phyloP scores from a whole-genome alignment of 2,888 invertebrate species.

The Microplitis deprimator region DNA sequence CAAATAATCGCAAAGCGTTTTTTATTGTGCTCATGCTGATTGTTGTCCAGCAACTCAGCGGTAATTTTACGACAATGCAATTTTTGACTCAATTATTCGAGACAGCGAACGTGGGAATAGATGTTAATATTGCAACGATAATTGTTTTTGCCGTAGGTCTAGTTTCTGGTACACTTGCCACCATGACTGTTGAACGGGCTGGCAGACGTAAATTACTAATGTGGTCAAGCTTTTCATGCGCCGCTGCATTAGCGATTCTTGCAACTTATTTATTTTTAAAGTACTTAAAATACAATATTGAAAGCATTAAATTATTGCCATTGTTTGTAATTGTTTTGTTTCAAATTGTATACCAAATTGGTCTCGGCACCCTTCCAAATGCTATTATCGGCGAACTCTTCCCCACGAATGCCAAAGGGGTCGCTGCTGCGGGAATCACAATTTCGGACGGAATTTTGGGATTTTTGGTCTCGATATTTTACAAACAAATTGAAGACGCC shows the following conservation, averaged over 20 bases:
- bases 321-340: slow-evolving; percentile 63
- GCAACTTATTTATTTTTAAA: slow-evolving; percentile 60
- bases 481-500: slow-evolving; percentile 59
- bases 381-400: slow-evolving; percentile 67
- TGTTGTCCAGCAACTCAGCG: slow-evolving; percentile 68
- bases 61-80: slow-evolving; percentile 67
- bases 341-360: slow-evolving; percentile 65
- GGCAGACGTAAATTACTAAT: slow-evolving; percentile 73
- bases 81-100: slow-evolving; percentile 62
- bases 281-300: slow-evolving; percentile 52
- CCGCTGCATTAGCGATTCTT: slow-evolving; percentile 58
- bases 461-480: slow-evolving; percentile 65
- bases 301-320: slow-evolving; percentile 60
- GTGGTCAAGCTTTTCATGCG: slow-evolving; percentile 69
- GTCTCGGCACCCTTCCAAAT: slow-evolving; percentile 66
- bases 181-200: slow-evolving; percentile 70
- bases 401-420: slow-evolving; percentile 65
- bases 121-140: slow-evolving; percentile 69
- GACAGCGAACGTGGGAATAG: slow-evolving; percentile 57
- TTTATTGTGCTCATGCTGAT: slow-evolving; percentile 63
- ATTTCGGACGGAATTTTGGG: slow-evolving; percentile 66
- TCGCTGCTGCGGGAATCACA: slow-evolving; percentile 64
- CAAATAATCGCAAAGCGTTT: slow-evolving; percentile 61
- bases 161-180: slow-evolving; percentile 63
- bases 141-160: slow-evolving; percentile 72